These are phyloP conservation scores for Haliclystus octoradiatus DNA, from an alignment of 30 jellyfish, hydroid and myxozoan species.

Conservation along the genomic window DNA sequence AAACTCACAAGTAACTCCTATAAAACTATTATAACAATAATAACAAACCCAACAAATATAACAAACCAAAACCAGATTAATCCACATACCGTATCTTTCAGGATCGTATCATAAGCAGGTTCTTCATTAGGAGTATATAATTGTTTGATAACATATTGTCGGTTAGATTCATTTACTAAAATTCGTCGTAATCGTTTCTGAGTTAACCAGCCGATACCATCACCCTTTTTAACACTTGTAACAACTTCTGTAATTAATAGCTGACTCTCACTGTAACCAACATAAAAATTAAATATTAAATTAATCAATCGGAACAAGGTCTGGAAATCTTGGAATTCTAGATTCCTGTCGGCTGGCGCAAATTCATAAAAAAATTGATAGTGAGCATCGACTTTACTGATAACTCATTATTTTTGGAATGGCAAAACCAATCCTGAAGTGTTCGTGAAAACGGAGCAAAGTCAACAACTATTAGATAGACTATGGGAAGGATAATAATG, in stretches of 20 bases:
- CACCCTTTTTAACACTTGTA: conserved; percentile 57
- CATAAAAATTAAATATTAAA: too few relatives aligned
- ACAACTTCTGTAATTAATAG: conserved; percentile 73
- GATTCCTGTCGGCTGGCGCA: background rate
- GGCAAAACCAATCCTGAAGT: too few relatives aligned
- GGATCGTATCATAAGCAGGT: conserved; percentile 26
- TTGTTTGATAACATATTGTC: conserved; percentile 70
- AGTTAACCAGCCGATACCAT: conserved; percentile 90
- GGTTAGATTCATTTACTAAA: conserved; percentile 47
- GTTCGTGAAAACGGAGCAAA: too few relatives aligned
- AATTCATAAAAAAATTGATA: too few relatives aligned
- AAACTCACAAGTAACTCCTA: too few relatives aligned
- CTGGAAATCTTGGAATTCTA: background rate
- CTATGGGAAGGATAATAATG: too few relatives aligned
- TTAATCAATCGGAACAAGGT: background rate
- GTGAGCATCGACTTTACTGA: too few relatives aligned
- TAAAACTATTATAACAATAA: too few relatives aligned
- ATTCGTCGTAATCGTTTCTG: conserved; percentile 58
- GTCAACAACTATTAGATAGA: too few relatives aligned
- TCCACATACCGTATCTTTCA: conserved; percentile 54
- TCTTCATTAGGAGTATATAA: conserved; percentile 47
- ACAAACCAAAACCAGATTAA: too few relatives aligned
- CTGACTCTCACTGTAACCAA: conserved; percentile 62
- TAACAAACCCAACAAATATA: too few relatives aligned
- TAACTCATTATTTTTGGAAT: too few relatives aligned